Base-by-base conservation (phyloP, 2,888 invertebrate genomes). In the Aspidiotus rigidus region DNA sequence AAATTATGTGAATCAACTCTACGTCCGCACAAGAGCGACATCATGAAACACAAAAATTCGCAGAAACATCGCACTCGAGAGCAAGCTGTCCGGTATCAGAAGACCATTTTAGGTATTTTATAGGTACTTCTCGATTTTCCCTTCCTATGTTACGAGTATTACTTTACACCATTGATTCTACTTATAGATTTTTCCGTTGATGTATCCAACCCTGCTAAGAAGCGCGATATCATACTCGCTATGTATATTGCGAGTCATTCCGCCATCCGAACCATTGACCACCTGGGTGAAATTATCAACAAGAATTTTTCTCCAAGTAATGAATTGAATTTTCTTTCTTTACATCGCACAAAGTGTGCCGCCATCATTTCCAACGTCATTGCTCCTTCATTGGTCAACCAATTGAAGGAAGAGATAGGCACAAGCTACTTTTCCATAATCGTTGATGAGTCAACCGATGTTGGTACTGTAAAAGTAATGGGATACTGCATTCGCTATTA, bases 401-500 rank as follows among this genome's bases (percentile, higher is more conserved):
- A 44, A 44, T 11, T 44, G 11, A 44, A 44, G 11, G 49, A 44
- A 44, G 49, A 44, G 9, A 44, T 44, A 44, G 49, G 49, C 11
- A 44, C 8, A 8, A 44, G 49, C 11, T 44, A 44, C 49, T 44
- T 44, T 44, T 44, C 49, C 49, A 44, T 44, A 8, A 44, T 44
- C 8, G 9, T 44, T 44, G 49, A 44, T 44, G 49, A 44, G 11
- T 44, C 49, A 11, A 44, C 49, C 11, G 49, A 44, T 11, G 11
- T 44, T 11, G 49, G 49, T 11, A 44, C 49, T 44, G 49, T 44
- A 11, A 44, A 11, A 44, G 49, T 11, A 61, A 72, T 75, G 71
- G 72, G 71, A 7, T 56, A 73, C 13, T 73, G 73, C 62, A 64
- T 73, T 9, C 62, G 72, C 40, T 75, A 75, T 69, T 74, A 71